Evolutionary conservation across 2,113 vertebrate genomes (phyloP).

Genomic region (Dromaius novaehollandiae): DNA sequence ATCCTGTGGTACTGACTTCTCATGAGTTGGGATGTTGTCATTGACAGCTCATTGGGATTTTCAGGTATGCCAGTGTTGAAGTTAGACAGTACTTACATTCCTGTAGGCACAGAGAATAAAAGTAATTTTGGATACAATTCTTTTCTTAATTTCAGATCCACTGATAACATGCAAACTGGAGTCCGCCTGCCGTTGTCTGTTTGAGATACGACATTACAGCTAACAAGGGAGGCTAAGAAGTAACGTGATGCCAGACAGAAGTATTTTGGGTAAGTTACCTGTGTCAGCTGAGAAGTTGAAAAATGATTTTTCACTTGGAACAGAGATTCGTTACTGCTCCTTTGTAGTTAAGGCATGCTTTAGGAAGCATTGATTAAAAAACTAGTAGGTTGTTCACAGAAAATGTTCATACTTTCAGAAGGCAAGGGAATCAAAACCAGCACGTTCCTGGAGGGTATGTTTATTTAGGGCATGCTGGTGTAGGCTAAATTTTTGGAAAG

Average conservation of each 20-base stretch:
- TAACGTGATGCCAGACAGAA: not conserved
- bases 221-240: not conserved
- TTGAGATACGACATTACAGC: not conserved
- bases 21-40: not conserved
- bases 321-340: not conserved
- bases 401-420: not conserved
- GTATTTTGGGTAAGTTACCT: slow-evolving; percentile 36
- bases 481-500: not conserved
- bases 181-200: not conserved
- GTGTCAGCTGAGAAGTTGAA: not conserved
- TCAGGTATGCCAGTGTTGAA: not conserved
- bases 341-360: not conserved
- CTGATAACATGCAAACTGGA: not conserved
- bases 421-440: not conserved
- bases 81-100: not conserved
- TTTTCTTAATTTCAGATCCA: slow-evolving; percentile 24
- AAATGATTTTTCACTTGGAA: not conserved
- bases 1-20: not conserved
- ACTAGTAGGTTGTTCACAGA: not conserved
- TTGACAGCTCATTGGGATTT: not conserved
- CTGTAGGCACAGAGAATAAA: not conserved
- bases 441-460: not conserved
- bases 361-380: not conserved
- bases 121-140: not conserved
- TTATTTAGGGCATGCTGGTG: not conserved